Conservation (phyloP, 2,888 invertebrate species). For the Scaptomyza polygonia region DNA sequence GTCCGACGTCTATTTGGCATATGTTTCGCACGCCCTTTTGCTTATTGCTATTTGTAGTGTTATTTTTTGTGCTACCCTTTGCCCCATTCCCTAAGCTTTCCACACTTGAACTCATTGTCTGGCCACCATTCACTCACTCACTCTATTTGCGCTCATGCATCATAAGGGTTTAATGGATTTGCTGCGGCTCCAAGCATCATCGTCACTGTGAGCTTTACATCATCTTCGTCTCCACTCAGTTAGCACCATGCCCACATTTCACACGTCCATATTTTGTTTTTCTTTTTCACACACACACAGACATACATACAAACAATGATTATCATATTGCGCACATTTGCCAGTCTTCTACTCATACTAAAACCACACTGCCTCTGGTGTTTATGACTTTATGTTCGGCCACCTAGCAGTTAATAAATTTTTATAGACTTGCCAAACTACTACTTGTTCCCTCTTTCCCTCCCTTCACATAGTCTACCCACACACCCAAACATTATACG, state of each 20-base stretch:
- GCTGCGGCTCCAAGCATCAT: constrained; percentile 43
- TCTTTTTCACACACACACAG: constrained; percentile 40
- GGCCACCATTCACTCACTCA: constrained; percentile 74
- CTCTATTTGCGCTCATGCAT: constrained; percentile 77
- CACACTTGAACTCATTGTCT: constrained; percentile 49
- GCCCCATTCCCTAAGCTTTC: neutral
- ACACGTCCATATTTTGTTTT: constrained; percentile 49
- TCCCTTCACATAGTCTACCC: no score
- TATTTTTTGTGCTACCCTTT: constrained; percentile 10
- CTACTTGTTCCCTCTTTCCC: constrained; percentile 32
- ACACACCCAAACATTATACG: neutral
- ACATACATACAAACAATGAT: constrained; percentile 69
- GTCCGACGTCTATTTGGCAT: constrained; percentile 51
- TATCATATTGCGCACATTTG: constrained; percentile 78
- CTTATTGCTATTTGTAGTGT: constrained; percentile 30
- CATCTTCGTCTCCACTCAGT: constrained; percentile 36
- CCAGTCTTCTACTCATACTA: constrained; percentile 1
- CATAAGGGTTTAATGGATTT: constrained; percentile 81
- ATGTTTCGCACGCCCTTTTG: constrained; percentile 62
- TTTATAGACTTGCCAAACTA: constrained; percentile 76
- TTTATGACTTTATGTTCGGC: constrained; percentile 78
- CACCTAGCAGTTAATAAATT: constrained; percentile 73
- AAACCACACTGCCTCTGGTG: constrained; percentile 36
- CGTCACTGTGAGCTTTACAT: constrained; percentile 32
- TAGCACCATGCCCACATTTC: constrained; percentile 53